These are phyloP conservation scores for Escarpia spicata DNA, from an alignment of 2,888 invertebrate species.

Conservation along the genomic window DNA sequence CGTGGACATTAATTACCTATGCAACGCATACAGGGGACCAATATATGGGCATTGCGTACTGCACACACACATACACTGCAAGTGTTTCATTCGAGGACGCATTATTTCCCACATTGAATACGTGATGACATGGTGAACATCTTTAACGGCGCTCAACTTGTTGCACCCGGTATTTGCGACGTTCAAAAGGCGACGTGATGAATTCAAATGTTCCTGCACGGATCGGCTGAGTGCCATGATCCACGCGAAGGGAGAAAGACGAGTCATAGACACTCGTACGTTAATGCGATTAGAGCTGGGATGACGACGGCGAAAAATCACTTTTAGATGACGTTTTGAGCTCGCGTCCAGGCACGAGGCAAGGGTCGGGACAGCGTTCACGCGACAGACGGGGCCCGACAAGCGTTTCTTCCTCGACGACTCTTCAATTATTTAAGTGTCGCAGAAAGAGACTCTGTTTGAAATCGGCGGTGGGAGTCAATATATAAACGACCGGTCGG, in stretches of 20 bases:
- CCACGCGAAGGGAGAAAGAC: not conserved
- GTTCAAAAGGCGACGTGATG: too few species aligned
- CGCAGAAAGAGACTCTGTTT: not conserved
- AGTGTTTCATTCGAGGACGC: too few species aligned
- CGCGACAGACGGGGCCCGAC: not conserved
- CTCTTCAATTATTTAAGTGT: constrained; percentile 10
- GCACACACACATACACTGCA: too few species aligned
- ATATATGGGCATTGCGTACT: too few species aligned
- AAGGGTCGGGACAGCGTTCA: not conserved
- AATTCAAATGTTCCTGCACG: too few species aligned
- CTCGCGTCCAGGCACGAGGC: not conserved
- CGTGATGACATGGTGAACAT: too few species aligned
- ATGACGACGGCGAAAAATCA: not conserved
- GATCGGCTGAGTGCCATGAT: not conserved
- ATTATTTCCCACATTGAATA: too few species aligned
- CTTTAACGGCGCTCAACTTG: too few species aligned
- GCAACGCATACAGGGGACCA: too few species aligned
- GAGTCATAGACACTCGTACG: not conserved
- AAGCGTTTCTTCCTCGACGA: not conserved
- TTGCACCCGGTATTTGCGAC: too few species aligned
- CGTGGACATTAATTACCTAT: not conserved
- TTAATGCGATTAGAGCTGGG: not conserved
- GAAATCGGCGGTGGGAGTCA: not conserved
- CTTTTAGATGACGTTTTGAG: not conserved
- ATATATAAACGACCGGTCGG: not conserved